Conservation (phyloP, 2,113 vertebrate genomes). For the Rynchops niger region DNA sequence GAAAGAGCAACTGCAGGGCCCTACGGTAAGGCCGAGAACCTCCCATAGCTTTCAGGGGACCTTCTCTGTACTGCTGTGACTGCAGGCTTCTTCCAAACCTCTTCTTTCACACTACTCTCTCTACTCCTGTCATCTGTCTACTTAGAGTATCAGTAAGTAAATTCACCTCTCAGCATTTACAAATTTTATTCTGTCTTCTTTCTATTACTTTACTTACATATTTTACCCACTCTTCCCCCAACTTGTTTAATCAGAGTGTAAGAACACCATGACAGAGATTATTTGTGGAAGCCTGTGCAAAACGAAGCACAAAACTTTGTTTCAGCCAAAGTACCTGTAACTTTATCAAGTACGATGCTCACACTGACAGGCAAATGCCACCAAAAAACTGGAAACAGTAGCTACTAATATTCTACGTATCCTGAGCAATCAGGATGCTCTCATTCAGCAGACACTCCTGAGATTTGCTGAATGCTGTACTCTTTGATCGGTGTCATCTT, state of each 20-base stretch:
- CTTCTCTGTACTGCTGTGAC: not conserved
- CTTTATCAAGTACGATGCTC: not conserved
- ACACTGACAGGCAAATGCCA: not conserved
- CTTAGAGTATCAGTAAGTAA: not conserved
- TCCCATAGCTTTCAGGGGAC: not conserved
- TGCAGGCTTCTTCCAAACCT: not conserved
- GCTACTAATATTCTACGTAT: not conserved
- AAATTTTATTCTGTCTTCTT: not conserved
- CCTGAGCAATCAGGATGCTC: not conserved
- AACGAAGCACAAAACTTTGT: not conserved
- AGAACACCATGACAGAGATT: not conserved
- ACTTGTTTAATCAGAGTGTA: not conserved
- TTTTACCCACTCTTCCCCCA: not conserved
- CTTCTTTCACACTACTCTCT: not conserved
- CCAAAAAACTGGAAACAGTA: not conserved
- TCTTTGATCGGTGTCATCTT: not conserved
- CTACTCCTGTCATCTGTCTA: not conserved
- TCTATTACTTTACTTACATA: not conserved
- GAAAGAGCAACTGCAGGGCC: not conserved
- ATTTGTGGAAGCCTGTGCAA: not conserved
- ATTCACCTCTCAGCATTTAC: not conserved
- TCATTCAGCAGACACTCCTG: not conserved
- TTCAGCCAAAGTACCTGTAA: not conserved
- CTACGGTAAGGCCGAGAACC: not conserved
- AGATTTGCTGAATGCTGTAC: not conserved